phyloP scores from a whole-genome alignment of 2,797 vertebrate species.

The Sebastolobus altivelis region DNA sequence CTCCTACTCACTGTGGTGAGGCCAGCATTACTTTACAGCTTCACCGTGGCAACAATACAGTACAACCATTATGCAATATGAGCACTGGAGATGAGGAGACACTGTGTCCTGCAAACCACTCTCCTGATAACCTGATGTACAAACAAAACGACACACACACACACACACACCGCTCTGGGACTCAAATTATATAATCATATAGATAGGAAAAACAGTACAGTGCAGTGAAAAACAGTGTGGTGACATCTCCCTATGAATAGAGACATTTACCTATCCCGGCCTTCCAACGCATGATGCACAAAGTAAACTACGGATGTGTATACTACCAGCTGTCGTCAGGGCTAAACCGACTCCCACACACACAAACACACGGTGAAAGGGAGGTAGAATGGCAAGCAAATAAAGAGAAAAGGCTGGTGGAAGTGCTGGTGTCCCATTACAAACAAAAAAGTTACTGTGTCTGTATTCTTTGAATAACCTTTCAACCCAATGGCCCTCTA shows the following conservation, averaged over 20 bases:
- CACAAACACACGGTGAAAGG: slow-evolving; percentile 17
- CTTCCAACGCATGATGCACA: neutral
- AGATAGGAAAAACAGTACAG: neutral
- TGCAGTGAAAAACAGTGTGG: neutral
- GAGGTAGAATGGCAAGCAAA: neutral
- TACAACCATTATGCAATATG: slow-evolving; percentile 46
- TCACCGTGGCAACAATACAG: slow-evolving; percentile 57
- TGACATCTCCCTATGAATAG: neutral
- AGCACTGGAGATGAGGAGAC: slow-evolving; percentile 26
- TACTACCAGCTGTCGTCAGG: neutral
- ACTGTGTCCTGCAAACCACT: slow-evolving; percentile 42
- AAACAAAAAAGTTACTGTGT: neutral
- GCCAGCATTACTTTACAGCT: slow-evolving; percentile 21
- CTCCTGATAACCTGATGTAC: slow-evolving; percentile 33
- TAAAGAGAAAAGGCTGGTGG: neutral
- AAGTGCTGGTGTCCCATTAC: neutral
- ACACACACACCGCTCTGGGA: neutral
- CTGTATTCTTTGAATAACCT: neutral
- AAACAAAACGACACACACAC: slow-evolving; percentile 13
- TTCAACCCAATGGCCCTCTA: neutral
- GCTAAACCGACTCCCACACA: slow-evolving; percentile 1
- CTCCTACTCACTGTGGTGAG: slow-evolving; percentile 31
- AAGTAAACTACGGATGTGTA: slow-evolving; percentile 1
- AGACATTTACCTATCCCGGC: neutral
- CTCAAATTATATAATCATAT: slow-evolving; percentile 13